Evolutionary conservation across 2,888 invertebrate species (phyloP).

Genomic region (Clepsis dumicolana): DNA sequence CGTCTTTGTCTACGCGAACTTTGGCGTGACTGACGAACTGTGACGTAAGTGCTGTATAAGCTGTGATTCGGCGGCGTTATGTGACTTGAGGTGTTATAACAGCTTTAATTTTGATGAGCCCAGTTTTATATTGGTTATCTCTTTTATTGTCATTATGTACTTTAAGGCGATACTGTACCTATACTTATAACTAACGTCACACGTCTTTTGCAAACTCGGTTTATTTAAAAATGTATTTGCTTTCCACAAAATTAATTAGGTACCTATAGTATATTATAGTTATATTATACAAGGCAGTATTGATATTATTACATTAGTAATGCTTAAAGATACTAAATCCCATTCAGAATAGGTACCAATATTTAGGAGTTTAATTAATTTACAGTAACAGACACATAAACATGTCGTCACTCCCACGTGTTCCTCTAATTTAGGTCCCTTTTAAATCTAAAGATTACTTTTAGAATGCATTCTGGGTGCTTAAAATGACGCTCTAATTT

Average conservation of each 20-base stretch:
- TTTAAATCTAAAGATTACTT: conserved; percentile 56
- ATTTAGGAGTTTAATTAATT: conserved; percentile 43
- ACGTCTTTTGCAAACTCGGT: too few relatives aligned
- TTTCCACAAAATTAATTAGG: too few relatives aligned
- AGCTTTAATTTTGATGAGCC: not conserved
- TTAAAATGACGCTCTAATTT: conserved; percentile 53
- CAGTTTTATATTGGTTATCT: too few relatives aligned
- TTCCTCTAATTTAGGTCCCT: conserved; percentile 53
- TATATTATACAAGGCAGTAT: too few relatives aligned
- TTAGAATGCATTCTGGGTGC: conserved; percentile 50
- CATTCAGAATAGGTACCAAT: conserved; percentile 7
- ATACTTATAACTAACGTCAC: too few relatives aligned
- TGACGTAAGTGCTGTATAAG: conserved; percentile 25
- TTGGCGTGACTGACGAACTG: conserved; percentile 25
- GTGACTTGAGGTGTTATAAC: not conserved
- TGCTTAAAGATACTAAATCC: not conserved
- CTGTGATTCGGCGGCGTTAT: conserved; percentile 7
- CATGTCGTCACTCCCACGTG: conserved; percentile 55
- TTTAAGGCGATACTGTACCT: too few relatives aligned
- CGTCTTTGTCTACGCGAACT: conserved; percentile 35
- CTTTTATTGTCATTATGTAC: too few relatives aligned
- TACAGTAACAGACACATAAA: conserved; percentile 50
- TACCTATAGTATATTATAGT: too few relatives aligned
- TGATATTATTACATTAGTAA: too few relatives aligned
- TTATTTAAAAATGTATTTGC: too few relatives aligned